Conservation (phyloP, 2,113 vertebrate genomes). For the Myiozetetes cayanensis region DNA sequence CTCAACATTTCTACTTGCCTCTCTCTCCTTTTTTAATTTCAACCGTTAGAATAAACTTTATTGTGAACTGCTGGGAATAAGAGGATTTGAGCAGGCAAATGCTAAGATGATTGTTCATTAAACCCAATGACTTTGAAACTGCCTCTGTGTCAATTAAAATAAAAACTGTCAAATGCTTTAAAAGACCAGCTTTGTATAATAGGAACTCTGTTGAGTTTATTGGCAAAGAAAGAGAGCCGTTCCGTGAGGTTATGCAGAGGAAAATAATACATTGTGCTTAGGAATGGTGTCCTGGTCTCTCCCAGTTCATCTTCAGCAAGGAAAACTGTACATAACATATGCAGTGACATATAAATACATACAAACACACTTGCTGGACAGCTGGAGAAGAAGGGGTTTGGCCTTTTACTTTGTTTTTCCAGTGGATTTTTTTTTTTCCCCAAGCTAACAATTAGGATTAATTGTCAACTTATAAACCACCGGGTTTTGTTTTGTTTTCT, state of each 20-base stretch:
- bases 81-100: slow-evolving; percentile 39
- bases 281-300: not conserved
- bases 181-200: slow-evolving; percentile 42
- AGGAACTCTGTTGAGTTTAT: slow-evolving; percentile 49
- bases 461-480: slow-evolving; percentile 15
- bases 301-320: not conserved
- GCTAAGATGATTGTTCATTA: slow-evolving; percentile 60
- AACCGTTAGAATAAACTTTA: slow-evolving; percentile 54
- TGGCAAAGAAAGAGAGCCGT: not conserved
- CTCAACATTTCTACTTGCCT: slow-evolving; percentile 45
- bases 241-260: not conserved
- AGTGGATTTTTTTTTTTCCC: not conserved
- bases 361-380: not conserved
- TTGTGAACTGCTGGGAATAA: slow-evolving; percentile 48
- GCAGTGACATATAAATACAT: not conserved
- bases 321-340: not conserved
- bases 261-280: not conserved
- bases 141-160: slow-evolving; percentile 59
- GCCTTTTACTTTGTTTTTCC: not conserved
- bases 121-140: slow-evolving; percentile 58
- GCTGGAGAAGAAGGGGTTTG: not conserved
- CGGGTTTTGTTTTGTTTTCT: slow-evolving; percentile 2
- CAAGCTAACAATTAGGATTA: slow-evolving; percentile 32
- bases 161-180: slow-evolving; percentile 64
- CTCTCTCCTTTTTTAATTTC: slow-evolving; percentile 61